phyloP scores from a whole-genome alignment of 2,888 invertebrate genomes.

The Epinotia nisella region DNA sequence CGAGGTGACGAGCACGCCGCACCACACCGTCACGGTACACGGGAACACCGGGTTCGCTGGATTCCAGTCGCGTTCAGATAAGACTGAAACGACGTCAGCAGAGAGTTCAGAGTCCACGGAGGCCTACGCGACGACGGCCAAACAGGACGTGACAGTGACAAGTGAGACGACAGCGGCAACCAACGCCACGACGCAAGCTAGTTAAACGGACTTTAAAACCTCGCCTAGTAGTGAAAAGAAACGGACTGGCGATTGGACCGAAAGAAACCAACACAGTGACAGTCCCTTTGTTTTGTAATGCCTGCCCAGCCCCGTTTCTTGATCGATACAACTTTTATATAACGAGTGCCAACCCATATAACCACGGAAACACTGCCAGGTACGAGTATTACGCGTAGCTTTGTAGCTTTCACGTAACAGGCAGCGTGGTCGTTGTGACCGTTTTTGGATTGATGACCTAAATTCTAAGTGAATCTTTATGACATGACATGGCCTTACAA shows the following conservation, averaged over 20 bases:
- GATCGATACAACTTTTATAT: neutral
- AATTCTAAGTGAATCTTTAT: neutral
- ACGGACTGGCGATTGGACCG: neutral
- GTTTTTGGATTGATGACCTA: neutral
- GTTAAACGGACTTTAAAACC: slow-evolving; percentile 12
- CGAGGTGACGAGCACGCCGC: slow-evolving; percentile 51
- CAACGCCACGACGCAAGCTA: slow-evolving; percentile 49
- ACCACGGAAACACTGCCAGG: neutral
- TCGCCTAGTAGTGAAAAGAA: neutral
- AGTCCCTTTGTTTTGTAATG: neutral
- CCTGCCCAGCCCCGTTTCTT: neutral
- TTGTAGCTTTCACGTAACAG: slow-evolving; percentile 1
- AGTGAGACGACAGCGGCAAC: slow-evolving; percentile 31
- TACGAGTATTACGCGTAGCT: neutral
- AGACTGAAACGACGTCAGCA: slow-evolving; percentile 45
- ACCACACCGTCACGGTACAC: slow-evolving; percentile 66
- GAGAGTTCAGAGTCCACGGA: slow-evolving; percentile 42
- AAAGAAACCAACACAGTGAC: neutral
- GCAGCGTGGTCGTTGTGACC: neutral
- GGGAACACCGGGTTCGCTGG: slow-evolving; percentile 67
- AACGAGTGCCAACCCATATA: neutral
- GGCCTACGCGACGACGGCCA: slow-evolving; percentile 48
- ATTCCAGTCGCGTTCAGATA: slow-evolving; percentile 70
- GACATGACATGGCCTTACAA: neutral
- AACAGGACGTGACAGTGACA: slow-evolving; percentile 41